Conservation (phyloP, 2,797 vertebrate genomes). For the Mormyrops attenuatus region DNA sequence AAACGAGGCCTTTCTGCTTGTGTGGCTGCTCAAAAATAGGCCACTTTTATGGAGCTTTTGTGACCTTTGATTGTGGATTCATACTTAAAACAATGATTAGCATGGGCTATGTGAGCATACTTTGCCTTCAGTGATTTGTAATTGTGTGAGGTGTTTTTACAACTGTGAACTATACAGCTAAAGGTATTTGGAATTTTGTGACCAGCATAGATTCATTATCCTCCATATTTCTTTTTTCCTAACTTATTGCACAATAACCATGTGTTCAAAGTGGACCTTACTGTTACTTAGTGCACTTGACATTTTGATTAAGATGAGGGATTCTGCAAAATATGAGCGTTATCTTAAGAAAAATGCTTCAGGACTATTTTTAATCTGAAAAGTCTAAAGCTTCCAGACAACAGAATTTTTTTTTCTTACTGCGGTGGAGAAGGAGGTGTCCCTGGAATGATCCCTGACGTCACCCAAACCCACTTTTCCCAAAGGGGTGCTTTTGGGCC, state of each 20-base stretch:
- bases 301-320: background rate
- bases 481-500: slow-evolving; percentile 39
- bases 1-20: slow-evolving; percentile 16
- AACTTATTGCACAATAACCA: background rate
- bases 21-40: slow-evolving; percentile 26
- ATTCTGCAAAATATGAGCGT: background rate
- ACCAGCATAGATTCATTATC: background rate
- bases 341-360: background rate
- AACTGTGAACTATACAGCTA: background rate
- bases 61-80: slow-evolving; percentile 40
- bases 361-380: background rate
- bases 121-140: background rate
- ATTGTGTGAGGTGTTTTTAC: slow-evolving; percentile 11
- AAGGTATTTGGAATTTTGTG: background rate
- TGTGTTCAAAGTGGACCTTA: background rate
- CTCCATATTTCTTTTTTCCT: background rate
- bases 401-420: background rate
- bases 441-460: slow-evolving; percentile 45
- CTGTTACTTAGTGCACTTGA: background rate
- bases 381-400: background rate
- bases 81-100: slow-evolving; percentile 51
- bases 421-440: slow-evolving; percentile 37
- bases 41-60: slow-evolving; percentile 49
- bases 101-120: slow-evolving; percentile 35
- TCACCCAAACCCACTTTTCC: background rate